A percentile compares a stretch with the other conserved stretches of the same genome.
These are phyloP conservation scores for Nymphalis c-album DNA, from an alignment of 2,888 invertebrate genomes.

Conservation along the genomic window DNA sequence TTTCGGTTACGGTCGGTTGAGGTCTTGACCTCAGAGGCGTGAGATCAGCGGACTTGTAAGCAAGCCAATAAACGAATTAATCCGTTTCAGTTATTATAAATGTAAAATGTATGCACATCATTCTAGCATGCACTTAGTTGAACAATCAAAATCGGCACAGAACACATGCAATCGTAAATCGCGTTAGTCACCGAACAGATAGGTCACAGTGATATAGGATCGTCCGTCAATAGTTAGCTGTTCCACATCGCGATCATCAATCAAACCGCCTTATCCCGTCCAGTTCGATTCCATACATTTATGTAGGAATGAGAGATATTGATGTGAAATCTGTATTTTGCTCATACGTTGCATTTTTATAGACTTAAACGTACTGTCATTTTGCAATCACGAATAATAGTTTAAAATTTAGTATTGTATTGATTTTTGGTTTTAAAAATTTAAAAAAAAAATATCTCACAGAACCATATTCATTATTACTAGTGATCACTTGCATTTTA, in stretches of 20 bases:
- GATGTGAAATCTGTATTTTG: slow-evolving; percentile 10
- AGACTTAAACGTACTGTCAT: background rate
- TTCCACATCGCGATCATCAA: slow-evolving; percentile 12
- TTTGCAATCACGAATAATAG: background rate
- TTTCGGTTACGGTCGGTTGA: no score
- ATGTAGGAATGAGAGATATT: slow-evolving; percentile 4
- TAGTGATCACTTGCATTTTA: no score
- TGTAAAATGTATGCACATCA: no score
- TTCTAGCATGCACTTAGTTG: background rate
- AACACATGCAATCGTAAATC: slow-evolving; percentile 12
- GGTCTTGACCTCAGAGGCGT: no score
- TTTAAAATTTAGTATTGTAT: no score
- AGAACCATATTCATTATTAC: no score
- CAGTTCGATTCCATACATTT: slow-evolving; percentile 15
- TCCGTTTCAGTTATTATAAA: no score
- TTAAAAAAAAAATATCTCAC: no score
- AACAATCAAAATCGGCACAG: background rate
- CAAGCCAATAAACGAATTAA: no score
- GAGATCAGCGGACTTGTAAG: no score
- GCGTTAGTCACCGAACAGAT: slow-evolving; percentile 9
- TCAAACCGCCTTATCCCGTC: slow-evolving; percentile 19
- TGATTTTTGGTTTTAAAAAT: no score
- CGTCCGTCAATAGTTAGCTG: slow-evolving; percentile 24
- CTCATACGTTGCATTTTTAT: slow-evolving; percentile 4
- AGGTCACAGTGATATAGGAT: slow-evolving; percentile 18